Conservation (phyloP, 2,797 vertebrate species). For the Astyanax mexicanus region DNA sequence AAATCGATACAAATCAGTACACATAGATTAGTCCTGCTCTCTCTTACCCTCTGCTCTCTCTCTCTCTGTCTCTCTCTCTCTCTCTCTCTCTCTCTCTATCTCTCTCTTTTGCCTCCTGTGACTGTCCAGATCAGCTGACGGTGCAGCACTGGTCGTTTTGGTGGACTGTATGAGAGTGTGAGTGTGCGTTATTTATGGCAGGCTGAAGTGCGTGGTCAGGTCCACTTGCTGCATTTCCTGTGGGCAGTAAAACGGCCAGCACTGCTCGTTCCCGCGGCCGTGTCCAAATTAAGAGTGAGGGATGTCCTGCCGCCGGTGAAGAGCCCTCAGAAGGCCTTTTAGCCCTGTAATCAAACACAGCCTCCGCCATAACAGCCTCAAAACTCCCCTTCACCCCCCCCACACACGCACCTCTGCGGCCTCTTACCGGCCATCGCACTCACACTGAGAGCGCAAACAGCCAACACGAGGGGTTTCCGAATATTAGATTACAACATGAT, state of each 20-base stretch:
- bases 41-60: no score
- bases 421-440: background rate
- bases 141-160: background rate
- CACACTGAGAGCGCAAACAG: background rate
- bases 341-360: slow-evolving; percentile 9
- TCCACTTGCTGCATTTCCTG: slow-evolving; percentile 70
- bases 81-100: background rate
- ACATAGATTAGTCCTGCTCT: no score
- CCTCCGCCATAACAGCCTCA: background rate
- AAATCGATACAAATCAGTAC: no score
- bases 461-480: no score
- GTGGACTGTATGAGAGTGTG: slow-evolving; percentile 1
- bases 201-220: slow-evolving; percentile 75
- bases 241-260: slow-evolving; percentile 63
- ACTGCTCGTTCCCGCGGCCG: slow-evolving; percentile 41
- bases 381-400: background rate
- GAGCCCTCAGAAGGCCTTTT: background rate
- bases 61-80: background rate
- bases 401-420: no score
- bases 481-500: no score
- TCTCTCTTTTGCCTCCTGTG: background rate
- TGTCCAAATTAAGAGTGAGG: slow-evolving; percentile 52
- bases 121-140: slow-evolving; percentile 45
- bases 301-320: background rate
- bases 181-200: slow-evolving; percentile 75